Conservation (phyloP, 2,888 invertebrate species). For the Aspidiotus rigidus region DNA sequence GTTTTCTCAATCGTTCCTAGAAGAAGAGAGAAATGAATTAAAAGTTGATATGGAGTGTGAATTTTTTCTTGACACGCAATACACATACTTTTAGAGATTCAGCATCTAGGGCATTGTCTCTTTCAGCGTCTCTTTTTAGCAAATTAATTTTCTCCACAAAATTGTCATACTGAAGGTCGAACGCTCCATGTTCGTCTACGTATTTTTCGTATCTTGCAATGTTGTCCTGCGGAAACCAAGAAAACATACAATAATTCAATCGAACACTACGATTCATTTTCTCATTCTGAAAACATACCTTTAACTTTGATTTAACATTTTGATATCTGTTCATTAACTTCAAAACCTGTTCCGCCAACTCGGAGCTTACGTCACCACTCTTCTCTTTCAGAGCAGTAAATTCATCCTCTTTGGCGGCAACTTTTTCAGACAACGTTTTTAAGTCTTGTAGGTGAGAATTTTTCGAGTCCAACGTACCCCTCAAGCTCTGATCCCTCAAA, state of each 20-base stretch:
- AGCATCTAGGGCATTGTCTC: constrained; percentile 74
- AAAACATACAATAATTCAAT: background rate
- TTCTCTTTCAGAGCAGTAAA: constrained; percentile 62
- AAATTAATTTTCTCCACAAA: constrained; percentile 67
- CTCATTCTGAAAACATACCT: constrained; percentile 42
- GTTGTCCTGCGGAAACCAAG: constrained; percentile 51
- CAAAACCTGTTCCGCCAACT: constrained; percentile 62
- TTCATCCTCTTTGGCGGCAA: constrained; percentile 56
- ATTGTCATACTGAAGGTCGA: constrained; percentile 57
- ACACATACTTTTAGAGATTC: constrained; percentile 51
- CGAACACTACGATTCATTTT: no score
- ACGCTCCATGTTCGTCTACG: constrained; percentile 68
- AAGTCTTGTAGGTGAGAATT: constrained; percentile 67
- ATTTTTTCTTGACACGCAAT: constrained; percentile 4
- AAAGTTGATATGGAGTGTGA: background rate
- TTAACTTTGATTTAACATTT: constrained; percentile 66
- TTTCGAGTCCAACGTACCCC: constrained; percentile 76
- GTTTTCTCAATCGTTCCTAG: constrained; percentile 70
- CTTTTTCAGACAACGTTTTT: constrained; percentile 59
- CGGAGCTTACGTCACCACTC: constrained; percentile 63
- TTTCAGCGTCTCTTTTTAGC: constrained; percentile 63
- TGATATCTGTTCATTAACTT: constrained; percentile 73
- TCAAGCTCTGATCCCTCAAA: constrained; percentile 79
- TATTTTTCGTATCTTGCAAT: constrained; percentile 73
- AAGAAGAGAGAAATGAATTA: background rate